A percentile compares a stretch with the other conserved stretches of the same genome.
phyloP scores from a whole-genome alignment of 2,797 vertebrate genomes.

The Liparis tanakae region DNA sequence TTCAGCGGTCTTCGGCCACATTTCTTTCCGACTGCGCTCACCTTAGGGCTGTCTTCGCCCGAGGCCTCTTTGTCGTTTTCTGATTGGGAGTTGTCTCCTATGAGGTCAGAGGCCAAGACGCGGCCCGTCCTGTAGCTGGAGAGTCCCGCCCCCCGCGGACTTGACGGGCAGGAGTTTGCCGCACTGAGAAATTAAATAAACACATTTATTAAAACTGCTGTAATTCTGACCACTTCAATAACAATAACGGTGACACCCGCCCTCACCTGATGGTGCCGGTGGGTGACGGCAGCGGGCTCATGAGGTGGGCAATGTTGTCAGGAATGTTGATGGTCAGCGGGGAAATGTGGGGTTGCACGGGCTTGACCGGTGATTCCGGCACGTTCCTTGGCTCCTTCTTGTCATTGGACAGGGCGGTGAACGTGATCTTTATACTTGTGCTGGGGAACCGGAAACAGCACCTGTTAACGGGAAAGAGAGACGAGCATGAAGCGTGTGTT shows the following conservation, averaged over 20 bases:
- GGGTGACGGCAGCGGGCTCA: slow-evolving; percentile 96
- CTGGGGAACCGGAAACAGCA: slow-evolving; percentile 98
- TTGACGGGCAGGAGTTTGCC: slow-evolving; percentile 98
- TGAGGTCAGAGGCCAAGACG: slow-evolving; percentile 91
- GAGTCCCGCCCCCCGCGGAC: slow-evolving; percentile 94
- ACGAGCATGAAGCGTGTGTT: neutral
- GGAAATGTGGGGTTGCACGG: slow-evolving; percentile 94
- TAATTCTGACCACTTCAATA: neutral
- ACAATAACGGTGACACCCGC: too few relatives aligned
- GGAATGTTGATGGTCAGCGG: slow-evolving; percentile 99
- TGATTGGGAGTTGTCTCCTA: slow-evolving; percentile 93
- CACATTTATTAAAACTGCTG: neutral
- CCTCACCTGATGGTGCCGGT: slow-evolving; percentile 96
- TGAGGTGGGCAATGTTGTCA: slow-evolving; percentile 96
- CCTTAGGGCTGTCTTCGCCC: slow-evolving; percentile 98
- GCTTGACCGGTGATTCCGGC: slow-evolving; percentile 92
- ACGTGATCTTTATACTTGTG: slow-evolving; percentile 99
- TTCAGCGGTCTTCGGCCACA: neutral
- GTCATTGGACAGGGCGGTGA: slow-evolving; percentile 93
- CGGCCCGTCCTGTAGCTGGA: slow-evolving; percentile 95
- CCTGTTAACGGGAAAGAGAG: slow-evolving; percentile 69
- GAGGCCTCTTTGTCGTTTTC: slow-evolving; percentile 98
- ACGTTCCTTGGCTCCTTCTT: slow-evolving; percentile 93
- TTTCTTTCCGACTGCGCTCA: slow-evolving; percentile 60
- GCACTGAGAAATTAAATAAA: slow-evolving; percentile 81